Percentiles rank a stretch among this genome's conserved stretches.
Conservation (phyloP, 2,113 vertebrate species). For the Atherinomorus stipes region DNA sequence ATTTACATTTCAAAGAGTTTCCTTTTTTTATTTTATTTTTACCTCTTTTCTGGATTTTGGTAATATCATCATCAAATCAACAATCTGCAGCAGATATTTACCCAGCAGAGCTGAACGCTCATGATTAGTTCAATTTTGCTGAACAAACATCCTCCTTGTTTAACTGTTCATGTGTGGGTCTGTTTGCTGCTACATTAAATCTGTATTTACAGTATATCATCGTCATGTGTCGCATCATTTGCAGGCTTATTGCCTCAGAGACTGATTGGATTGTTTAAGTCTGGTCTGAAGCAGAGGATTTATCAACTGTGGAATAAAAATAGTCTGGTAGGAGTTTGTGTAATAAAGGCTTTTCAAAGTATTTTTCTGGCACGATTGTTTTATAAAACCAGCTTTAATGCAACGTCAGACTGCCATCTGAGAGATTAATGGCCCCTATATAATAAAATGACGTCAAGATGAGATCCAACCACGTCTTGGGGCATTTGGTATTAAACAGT, state of each 20-base stretch:
- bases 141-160: conserved; percentile 52
- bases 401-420: background rate
- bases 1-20: too few relatives aligned
- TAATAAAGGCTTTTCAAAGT: conserved; percentile 71
- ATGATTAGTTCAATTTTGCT: conserved; percentile 60
- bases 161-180: conserved; percentile 20
- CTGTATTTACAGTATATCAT: conserved; percentile 46
- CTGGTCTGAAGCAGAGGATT: conserved; percentile 15
- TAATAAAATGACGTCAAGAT: conserved; percentile 5
- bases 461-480: conserved; percentile 21
- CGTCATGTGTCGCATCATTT: conserved; percentile 30
- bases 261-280: background rate
- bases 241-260: conserved; percentile 17
- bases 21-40: too few relatives aligned
- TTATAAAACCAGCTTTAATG: conserved; percentile 15
- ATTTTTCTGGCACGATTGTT: conserved; percentile 29
- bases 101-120: conserved; percentile 42
- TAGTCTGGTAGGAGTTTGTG: conserved; percentile 49
- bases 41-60: too few relatives aligned
- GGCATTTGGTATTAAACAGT: conserved; percentile 21
- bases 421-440: background rate
- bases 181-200: conserved; percentile 65
- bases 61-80: conserved; percentile 36
- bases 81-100: conserved; percentile 61
- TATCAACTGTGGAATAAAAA: conserved; percentile 30